Conservation (phyloP, 30 jellyfish, hydroid and myxozoan species). For the Aurelia sp. region DNA sequence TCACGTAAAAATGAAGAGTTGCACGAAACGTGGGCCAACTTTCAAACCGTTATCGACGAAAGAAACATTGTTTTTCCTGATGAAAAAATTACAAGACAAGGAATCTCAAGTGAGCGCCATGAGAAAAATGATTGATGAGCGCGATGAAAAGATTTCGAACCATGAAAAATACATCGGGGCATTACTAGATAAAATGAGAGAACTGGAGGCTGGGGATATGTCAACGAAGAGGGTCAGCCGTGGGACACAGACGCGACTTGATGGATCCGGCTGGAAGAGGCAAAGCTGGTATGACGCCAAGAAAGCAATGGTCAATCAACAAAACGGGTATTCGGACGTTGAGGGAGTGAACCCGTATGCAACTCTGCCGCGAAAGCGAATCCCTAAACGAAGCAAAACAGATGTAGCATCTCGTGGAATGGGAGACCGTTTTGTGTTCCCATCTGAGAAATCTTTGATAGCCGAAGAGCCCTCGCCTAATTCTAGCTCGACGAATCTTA, state of each 20-base stretch:
- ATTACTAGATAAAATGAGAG: constrained; percentile 66
- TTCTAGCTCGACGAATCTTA: constrained; percentile 50
- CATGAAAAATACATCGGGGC: constrained; percentile 83
- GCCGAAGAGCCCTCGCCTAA: constrained; percentile 50
- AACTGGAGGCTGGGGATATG: constrained; percentile 47
- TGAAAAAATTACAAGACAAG: constrained; percentile 73
- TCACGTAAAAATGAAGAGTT: constrained; percentile 49
- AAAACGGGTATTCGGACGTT: constrained; percentile 25
- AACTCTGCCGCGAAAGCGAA: constrained; percentile 63
- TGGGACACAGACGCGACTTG: constrained; percentile 68
- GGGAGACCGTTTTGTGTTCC: constrained; percentile 23
- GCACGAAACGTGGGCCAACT: constrained; percentile 74
- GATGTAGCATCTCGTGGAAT: constrained; percentile 30
- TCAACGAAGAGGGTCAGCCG: constrained; percentile 56
- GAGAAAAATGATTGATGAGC: constrained; percentile 69
- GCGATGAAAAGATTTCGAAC: constrained; percentile 69
- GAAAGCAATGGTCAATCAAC: constrained; percentile 19
- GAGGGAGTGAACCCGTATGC: constrained; percentile 70
- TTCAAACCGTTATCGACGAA: constrained; percentile 75
- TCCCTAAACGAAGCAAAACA: constrained; percentile 49
- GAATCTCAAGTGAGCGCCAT: constrained; percentile 76
- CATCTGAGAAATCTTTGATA: constrained; percentile 21
- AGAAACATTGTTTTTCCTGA: constrained; percentile 69
- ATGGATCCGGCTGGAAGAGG: constrained; percentile 56
- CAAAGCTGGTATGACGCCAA: constrained; percentile 77